Base-by-base conservation (phyloP, 2,113 vertebrate species). In the Amphiprion ocellaris region DNA sequence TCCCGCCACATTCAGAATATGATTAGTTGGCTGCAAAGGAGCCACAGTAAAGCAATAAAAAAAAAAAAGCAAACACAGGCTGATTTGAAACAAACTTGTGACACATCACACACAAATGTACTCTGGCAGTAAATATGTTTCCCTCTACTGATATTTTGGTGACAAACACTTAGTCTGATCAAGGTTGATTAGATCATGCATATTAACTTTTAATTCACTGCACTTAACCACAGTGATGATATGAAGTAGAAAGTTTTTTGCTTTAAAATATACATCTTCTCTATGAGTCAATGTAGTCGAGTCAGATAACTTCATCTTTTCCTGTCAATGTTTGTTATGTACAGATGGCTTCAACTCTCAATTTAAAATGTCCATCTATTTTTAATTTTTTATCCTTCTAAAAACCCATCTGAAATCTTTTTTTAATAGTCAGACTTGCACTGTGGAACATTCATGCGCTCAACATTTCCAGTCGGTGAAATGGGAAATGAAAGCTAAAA, bases 401-500 rank as follows among this genome's bases (percentile, higher is more conserved):
- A 67, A 26, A 73, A 71, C 68, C 33, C 5, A 74, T 70, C 56
- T 12, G 15, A 69, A 39, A 64, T 60, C 24, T 81, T 72, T 61
- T 47, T 82, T 68, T 81, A 41, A 64, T 41, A 56, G 26, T 77
- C 26, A 19, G 24, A 37, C 26, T 28, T 39, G 24, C 54, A 0
- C 21, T 19, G 49, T 3, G 0, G n/a, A 64, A 47, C 11, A 0
- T 61, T 19, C 19, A 17, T 10, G 17, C 50, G 56, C 41, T 60
- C 60, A n/a, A 58, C 41, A 64, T 53, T 61, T 60, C 54, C 37
- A 26, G 41, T 0, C 1, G 14, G 37, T 53, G 19, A 73, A 85
- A 86, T 72, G 15, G 16, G 52, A 76, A 71, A 63, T 73, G 71
- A 84, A 79, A 69, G 59, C 59, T 37, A 47, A 73, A 85, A 78